Conservation (phyloP, 2,888 invertebrate species). For the Scelioninae gen. 1 region DNA sequence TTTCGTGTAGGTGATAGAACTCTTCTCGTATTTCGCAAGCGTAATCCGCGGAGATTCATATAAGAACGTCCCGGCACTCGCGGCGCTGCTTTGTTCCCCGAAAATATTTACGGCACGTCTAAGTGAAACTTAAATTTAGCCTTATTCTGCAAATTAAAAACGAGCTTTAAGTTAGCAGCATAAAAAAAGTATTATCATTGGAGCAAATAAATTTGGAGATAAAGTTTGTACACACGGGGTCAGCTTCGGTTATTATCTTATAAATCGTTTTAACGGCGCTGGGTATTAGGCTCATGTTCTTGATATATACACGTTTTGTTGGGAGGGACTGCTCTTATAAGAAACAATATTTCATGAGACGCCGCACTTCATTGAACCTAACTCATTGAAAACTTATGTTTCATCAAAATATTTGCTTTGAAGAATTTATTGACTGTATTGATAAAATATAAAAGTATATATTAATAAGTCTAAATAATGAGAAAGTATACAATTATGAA, state of each 20-base stretch:
- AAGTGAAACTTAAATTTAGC: constrained; percentile 43
- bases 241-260: constrained; percentile 55
- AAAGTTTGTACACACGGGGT: constrained; percentile 33
- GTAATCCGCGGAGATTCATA: constrained; percentile 62
- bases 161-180: neutral
- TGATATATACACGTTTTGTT: constrained; percentile 22
- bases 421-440: constrained; percentile 27
- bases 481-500: too few species aligned
- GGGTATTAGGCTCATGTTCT: constrained; percentile 44
- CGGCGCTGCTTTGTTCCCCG: constrained; percentile 44
- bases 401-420: constrained; percentile 26
- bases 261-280: constrained; percentile 54
- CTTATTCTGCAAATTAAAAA: constrained; percentile 57
- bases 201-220: constrained; percentile 45
- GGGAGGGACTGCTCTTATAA: constrained; percentile 37
- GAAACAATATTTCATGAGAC: constrained; percentile 45
- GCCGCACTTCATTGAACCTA: constrained; percentile 26
- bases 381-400: constrained; percentile 19
- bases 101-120: constrained; percentile 50
- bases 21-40: constrained; percentile 54
- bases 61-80: constrained; percentile 30
- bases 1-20: constrained; percentile 60
- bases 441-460: neutral
- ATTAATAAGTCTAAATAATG: neutral
- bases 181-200: constrained; percentile 48